Base-by-base conservation (phyloP, 2,888 invertebrate genomes). In the Diarsia rubi region DNA sequence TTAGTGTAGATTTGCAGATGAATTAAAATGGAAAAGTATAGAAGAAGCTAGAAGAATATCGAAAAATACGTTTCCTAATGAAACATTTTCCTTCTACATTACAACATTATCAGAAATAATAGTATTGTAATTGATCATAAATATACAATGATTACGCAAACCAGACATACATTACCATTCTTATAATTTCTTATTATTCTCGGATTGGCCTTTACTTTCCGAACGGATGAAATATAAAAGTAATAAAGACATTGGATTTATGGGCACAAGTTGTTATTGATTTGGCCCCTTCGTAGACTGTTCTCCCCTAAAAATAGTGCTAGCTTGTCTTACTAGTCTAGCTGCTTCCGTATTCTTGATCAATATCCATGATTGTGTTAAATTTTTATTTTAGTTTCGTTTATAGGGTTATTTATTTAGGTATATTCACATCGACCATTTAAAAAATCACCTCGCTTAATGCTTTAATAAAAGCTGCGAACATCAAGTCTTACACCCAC, bases 171-270 rank as follows among this genome's bases (percentile, higher is more conserved):
- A 69, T 83, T 64, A 49, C 31, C 49, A 37, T 54, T 16, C 52
- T 72, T 62, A 62, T 78, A 76, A 59, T 76, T 62, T 78, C 57
- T 42, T 83, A 78, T 78, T 79, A n/a, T 24, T 62, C 52, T 52
- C 59, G 16, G 31, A 73, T 67, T 66, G 49, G 37, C 52, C 27
- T 62, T 63, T 75, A 49, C 64, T 52, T 59, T 64, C 45, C 54
- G 24, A 83, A 77, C 59, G 52, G 37, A 31, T 66, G 42, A 68
- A 49, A 49, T 67, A 71, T 79, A 65, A 42, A 74, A 68, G 65
- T 81, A 80, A 80, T 81, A 80, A 84, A 84, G 60, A 73, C 84
- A 60, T 27, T 14, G 24, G 60, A 84, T 81, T 84, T 81, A 84
- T 81, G 65, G 44, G 12, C 57, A 57, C 21, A 70, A 49, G n/a